phyloP scores from a whole-genome alignment of 2,797 vertebrate genomes.

The Bradypodion ventrale region DNA sequence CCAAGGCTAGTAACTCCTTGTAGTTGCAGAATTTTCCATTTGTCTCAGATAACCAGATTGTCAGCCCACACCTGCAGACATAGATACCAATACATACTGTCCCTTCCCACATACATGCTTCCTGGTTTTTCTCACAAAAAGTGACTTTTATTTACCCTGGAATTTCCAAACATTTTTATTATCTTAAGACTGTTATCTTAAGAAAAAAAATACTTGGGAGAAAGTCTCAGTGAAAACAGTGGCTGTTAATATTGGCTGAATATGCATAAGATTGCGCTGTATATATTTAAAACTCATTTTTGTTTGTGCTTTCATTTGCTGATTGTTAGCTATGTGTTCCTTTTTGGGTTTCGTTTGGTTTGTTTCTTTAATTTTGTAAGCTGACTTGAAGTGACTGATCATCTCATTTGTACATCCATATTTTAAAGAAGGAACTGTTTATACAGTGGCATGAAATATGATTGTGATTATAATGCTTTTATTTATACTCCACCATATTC shows the following conservation, averaged over 20 bases:
- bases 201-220: neutral
- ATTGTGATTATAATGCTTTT: too few species aligned
- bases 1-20: conserved; percentile 15
- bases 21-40: conserved; percentile 8
- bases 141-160: neutral
- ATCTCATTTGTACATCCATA: neutral
- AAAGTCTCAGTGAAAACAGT: neutral
- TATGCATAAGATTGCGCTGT: neutral
- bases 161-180: neutral
- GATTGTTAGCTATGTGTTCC: neutral
- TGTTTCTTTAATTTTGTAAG: neutral
- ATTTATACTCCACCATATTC: neutral
- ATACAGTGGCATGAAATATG: neutral
- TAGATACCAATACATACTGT: neutral
- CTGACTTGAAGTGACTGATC: neutral
- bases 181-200: neutral
- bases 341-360: neutral
- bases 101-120: neutral
- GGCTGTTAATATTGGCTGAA: neutral
- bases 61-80: conserved; percentile 14
- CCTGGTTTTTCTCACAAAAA: neutral
- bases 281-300: neutral
- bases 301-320: neutral
- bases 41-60: conserved; percentile 20
- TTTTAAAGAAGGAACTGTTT: neutral